A percentile compares a stretch with the other conserved stretches of the same genome.
Evolutionary conservation across 2,888 invertebrate genomes (phyloP).

Genomic region (Trypoxylon attenuatum): DNA sequence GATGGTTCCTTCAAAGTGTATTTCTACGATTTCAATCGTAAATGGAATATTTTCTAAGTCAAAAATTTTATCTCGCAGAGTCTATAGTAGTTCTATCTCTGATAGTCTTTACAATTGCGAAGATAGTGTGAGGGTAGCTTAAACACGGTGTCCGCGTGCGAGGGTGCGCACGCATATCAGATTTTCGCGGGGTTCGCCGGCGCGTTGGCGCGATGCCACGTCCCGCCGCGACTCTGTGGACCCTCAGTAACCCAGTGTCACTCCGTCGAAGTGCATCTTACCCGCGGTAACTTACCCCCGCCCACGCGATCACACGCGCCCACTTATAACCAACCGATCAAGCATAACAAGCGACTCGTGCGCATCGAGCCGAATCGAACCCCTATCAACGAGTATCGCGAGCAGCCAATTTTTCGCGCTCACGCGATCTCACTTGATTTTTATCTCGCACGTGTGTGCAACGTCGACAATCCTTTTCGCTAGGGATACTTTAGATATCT

Average conservation of each 20-base stretch:
- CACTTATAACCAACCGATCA: not conserved
- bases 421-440: not conserved
- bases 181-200: conserved; percentile 53
- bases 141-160: conserved; percentile 15
- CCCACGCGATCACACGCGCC: conserved; percentile 34
- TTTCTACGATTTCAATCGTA: no score
- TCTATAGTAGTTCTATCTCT: no score
- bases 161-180: conserved; percentile 51
- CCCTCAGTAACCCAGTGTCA: conserved; percentile 55
- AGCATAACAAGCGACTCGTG: not conserved
- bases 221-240: conserved; percentile 25
- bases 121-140: not conserved
- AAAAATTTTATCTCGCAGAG: no score
- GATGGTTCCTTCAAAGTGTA: no score
- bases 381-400: not conserved
- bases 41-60: no score
- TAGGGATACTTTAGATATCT: not conserved
- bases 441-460: not conserved
- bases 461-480: not conserved
- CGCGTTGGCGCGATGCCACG: conserved; percentile 22
- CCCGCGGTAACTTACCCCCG: conserved; percentile 24
- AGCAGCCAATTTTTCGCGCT: not conserved
- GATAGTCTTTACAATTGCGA: not conserved
- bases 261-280: conserved; percentile 49
- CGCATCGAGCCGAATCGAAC: not conserved